Evolutionary conservation across 2,797 vertebrate genomes (phyloP).

Genomic region (Sebastolobus alascanus): DNA sequence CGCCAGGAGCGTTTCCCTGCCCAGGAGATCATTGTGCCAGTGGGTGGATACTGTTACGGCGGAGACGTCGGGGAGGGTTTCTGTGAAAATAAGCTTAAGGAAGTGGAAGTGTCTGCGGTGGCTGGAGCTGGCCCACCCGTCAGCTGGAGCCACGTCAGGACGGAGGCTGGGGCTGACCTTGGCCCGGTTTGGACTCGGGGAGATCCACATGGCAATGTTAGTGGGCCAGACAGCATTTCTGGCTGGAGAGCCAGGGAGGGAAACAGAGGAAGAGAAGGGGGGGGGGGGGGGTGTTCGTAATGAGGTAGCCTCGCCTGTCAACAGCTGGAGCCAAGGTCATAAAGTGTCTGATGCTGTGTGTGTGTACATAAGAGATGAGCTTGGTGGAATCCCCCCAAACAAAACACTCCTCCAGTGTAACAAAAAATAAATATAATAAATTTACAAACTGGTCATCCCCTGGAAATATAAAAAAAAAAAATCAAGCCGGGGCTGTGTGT

Average conservation of each 20-base stretch:
- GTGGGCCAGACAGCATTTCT: slow-evolving; percentile 36
- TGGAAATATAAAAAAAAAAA: neutral
- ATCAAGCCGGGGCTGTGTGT: slow-evolving; percentile 5
- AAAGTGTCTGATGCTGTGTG: slow-evolving; percentile 40
- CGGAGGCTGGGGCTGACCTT: slow-evolving; percentile 60
- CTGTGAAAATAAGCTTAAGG: slow-evolving; percentile 78
- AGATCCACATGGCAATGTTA: slow-evolving; percentile 52
- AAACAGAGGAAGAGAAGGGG: slow-evolving; percentile 11
- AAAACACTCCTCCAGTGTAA: slow-evolving; percentile 6
- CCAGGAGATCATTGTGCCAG: slow-evolving; percentile 81
- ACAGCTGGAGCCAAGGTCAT: slow-evolving; percentile 69
- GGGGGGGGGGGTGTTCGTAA: slow-evolving; percentile 15
- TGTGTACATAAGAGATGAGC: slow-evolving; percentile 48
- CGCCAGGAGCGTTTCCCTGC: slow-evolving; percentile 79
- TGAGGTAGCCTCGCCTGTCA: slow-evolving; percentile 63
- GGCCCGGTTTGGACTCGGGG: slow-evolving; percentile 45
- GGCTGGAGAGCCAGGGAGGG: slow-evolving; percentile 32
- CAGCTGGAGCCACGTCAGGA: slow-evolving; percentile 63
- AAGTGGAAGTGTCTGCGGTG: slow-evolving; percentile 78
- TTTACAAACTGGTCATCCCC: neutral
- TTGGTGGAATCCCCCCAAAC: slow-evolving; percentile 47
- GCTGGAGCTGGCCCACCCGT: slow-evolving; percentile 73
- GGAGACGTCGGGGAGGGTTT: slow-evolving; percentile 72
- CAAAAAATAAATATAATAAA: slow-evolving; percentile 18
- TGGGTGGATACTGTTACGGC: slow-evolving; percentile 79